phyloP scores from a whole-genome alignment of 2,113 vertebrate genomes.

The Jaculus jaculus region DNA sequence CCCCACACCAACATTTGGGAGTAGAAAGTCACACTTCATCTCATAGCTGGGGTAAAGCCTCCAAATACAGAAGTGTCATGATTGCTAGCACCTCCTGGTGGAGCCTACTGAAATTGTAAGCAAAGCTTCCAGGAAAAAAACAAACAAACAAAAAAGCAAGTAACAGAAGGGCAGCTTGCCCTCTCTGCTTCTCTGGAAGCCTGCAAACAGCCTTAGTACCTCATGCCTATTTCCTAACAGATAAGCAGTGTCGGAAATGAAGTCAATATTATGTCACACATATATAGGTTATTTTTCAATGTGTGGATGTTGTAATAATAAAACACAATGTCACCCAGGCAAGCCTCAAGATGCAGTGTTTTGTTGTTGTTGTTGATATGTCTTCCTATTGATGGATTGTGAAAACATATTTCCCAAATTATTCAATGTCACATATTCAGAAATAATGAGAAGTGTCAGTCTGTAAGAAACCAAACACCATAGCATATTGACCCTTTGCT shows the following conservation, averaged over 20 bases:
- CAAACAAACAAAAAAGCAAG: neutral
- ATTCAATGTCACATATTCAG: neutral
- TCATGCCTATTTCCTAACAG: neutral
- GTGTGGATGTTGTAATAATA: neutral
- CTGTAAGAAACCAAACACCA: neutral
- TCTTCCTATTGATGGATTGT: neutral
- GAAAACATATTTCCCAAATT: conserved; percentile 23
- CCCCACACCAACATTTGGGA: neutral
- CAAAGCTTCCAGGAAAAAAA: conserved; percentile 5
- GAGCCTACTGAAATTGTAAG: conserved; percentile 20
- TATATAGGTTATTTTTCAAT: neutral
- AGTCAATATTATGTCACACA: neutral
- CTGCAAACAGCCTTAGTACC: neutral
- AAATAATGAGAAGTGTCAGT: neutral
- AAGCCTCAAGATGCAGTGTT: neutral
- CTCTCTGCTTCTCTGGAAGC: neutral
- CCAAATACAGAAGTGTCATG: neutral
- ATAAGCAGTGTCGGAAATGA: neutral
- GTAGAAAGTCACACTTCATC: neutral
- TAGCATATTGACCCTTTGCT: neutral
- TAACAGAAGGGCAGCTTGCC: neutral
- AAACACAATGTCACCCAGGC: neutral
- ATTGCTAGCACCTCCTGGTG: neutral
- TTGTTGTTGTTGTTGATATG: neutral
- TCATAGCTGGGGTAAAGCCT: neutral